Base-by-base conservation (phyloP, 2,797 vertebrate genomes). In the Fundulus diaphanus region DNA sequence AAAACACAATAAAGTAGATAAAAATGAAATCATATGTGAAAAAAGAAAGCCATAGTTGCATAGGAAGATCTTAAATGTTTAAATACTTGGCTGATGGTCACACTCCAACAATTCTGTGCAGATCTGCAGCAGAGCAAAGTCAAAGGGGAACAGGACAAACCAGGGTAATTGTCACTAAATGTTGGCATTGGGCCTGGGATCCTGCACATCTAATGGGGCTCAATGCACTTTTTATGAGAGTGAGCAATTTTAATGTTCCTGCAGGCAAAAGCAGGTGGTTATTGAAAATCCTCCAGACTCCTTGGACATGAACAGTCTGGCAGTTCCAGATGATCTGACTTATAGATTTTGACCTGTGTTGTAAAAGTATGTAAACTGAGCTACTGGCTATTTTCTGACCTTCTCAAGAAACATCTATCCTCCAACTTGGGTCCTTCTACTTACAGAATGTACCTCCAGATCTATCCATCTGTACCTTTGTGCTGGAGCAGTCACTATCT, bases 381-480 rank as follows among this genome's bases (percentile, higher is more conserved):
- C n/a, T 29, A 27, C 52, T 56, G 52, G n/a, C 52, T 7, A 56
- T 56, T n/a, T 11, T 49, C 22, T 46, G 16, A 4, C 12, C 31
- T 13, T 65, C 48, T 65, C 15, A n/a, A 51, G 7, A 20, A 40
- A 8, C 24, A n/a, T 24, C 11, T 37, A 22, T 46, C 3, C 27
- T 56, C 15, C 49, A 0, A 33, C 0, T 1, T 49, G 40, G 73
- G 29, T 57, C 35, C 0, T 7, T 79, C 37, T 80, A 33, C 3
- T 66, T 18, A 79, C 63, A 93, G 98, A 99, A 99, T 96, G 98
- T 99, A 49, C 98, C 98, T 84, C 97, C 98, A n/a, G 98, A 99
- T 91, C 95, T 99, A 82, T 99, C 97, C 77, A 98, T 99, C 88
- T 99, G 98, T 83, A 98, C 97, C 27, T 99, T 99, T 46, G 97